Conservation (phyloP, 92 coral and sea anemone genomes). For the Pocillopora grandis region DNA sequence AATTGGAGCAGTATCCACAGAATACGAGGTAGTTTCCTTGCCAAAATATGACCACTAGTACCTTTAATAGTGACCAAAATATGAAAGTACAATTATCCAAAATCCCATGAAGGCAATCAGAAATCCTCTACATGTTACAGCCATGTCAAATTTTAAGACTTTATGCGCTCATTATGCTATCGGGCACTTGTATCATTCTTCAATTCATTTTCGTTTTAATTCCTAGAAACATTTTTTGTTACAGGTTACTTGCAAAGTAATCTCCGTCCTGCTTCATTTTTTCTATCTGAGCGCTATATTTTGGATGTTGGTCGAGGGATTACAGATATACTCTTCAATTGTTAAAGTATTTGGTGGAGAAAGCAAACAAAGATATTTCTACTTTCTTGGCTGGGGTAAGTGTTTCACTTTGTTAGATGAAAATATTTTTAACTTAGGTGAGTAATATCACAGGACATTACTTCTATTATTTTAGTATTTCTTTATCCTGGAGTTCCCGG, state of each 20-base stretch:
- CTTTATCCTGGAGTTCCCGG: too few species aligned
- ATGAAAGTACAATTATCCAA: too few species aligned
- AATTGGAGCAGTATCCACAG: conserved; percentile 50
- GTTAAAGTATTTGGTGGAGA: conserved; percentile 65
- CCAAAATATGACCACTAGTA: too few species aligned
- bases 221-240: background rate
- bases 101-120: too few species aligned
- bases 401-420: background rate
- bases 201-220: background rate
- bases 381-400: conserved; percentile 82
- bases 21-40: conserved; percentile 41
- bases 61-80: too few species aligned
- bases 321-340: conserved; percentile 65
- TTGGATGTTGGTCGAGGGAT: conserved; percentile 79
- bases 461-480: too few species aligned
- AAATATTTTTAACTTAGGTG: too few species aligned
- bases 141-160: too few species aligned
- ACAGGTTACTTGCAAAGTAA: conserved; percentile 55
- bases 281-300: conserved; percentile 69
- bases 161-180: too few species aligned
- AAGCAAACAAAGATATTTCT: conserved; percentile 51
- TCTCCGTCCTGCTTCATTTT: conserved; percentile 62
- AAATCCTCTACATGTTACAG: too few species aligned
- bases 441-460: too few species aligned
- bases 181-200: too few species aligned